Percentiles rank a stretch among this genome's conserved stretches.
phyloP scores from a whole-genome alignment of 2,888 invertebrate species.

The Pteria penguin region DNA sequence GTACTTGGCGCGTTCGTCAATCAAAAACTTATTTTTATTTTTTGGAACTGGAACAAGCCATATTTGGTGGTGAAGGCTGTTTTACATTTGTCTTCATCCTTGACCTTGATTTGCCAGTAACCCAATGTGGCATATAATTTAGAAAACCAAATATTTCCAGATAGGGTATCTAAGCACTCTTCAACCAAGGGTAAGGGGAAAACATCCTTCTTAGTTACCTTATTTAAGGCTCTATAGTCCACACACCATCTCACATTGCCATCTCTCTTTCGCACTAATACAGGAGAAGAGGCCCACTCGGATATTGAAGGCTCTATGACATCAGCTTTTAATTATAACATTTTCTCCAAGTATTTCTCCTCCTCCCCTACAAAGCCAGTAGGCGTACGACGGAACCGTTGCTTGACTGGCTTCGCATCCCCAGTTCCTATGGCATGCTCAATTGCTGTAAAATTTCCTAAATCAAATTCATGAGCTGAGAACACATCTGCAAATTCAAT shows the following conservation, averaged over 20 bases:
- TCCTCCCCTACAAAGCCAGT: conserved; percentile 38
- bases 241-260: conserved; percentile 15
- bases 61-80: conserved; percentile 40
- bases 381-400: conserved; percentile 32
- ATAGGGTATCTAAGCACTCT: conserved; percentile 29
- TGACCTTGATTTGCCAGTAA: conserved; percentile 45
- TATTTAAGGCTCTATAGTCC: conserved; percentile 31
- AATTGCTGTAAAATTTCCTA: conserved; percentile 40
- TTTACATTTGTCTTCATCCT: conserved; percentile 29
- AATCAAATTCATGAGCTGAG: conserved; percentile 34
- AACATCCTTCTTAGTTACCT: conserved; percentile 27
- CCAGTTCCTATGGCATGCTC: conserved; percentile 43
- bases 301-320: conserved; percentile 31
- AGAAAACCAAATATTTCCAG: conserved; percentile 28
- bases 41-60: conserved; percentile 25
- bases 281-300: conserved; percentile 30
- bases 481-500: conserved; percentile 23
- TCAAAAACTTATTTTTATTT: too few species aligned
- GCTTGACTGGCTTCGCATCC: conserved; percentile 31
- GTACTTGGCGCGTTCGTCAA: too few species aligned
- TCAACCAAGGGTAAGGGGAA: conserved; percentile 35
- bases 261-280: conserved; percentile 35
- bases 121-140: conserved; percentile 48
- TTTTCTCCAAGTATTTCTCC: conserved; percentile 25
- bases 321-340: conserved; percentile 27